These are phyloP conservation scores for Darevskia mixta DNA, from an alignment of 2,797 vertebrate species.

Conservation along the genomic window DNA sequence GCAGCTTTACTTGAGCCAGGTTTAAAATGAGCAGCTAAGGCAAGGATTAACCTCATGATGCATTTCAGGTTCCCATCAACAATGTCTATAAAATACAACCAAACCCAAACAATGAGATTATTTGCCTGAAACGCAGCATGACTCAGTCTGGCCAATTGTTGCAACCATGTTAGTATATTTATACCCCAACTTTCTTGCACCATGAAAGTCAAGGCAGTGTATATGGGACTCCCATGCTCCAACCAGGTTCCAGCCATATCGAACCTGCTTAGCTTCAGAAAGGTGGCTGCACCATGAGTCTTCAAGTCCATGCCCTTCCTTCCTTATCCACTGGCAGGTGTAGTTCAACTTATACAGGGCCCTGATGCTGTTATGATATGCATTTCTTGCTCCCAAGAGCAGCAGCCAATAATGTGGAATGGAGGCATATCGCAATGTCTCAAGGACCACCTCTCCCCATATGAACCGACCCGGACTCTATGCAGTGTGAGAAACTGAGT, in stretches of 20 bases:
- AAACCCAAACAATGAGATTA: background rate
- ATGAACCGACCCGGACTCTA: too few relatives aligned
- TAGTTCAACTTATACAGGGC: background rate
- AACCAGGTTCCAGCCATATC: background rate
- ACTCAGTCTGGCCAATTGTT: background rate
- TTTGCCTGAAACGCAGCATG: fast-evolving
- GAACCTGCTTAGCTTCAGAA: background rate
- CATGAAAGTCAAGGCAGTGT: background rate
- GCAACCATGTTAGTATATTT: fast-evolving
- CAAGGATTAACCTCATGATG: conserved; percentile 94
- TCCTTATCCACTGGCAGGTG: background rate
- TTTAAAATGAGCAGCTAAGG: conserved; percentile 97
- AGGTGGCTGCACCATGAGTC: background rate
- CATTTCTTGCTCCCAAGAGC: background rate
- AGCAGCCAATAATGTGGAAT: background rate
- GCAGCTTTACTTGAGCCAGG: conserved; percentile 80
- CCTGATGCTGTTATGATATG: too few relatives aligned
- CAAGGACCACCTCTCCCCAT: too few relatives aligned
- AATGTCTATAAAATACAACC: conserved; percentile 82
- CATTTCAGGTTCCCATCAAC: conserved; percentile 96
- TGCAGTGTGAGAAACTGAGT: too few relatives aligned
- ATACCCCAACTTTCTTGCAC: background rate
- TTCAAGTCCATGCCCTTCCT: background rate
- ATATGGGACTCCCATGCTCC: background rate
- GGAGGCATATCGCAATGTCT: too few relatives aligned